Evolutionary conservation across 1,140 invertebrate species (phyloP), one percentile per base, ranked within the genome.

Genomic region (Leptinotarsa undecemlineata): DNA sequence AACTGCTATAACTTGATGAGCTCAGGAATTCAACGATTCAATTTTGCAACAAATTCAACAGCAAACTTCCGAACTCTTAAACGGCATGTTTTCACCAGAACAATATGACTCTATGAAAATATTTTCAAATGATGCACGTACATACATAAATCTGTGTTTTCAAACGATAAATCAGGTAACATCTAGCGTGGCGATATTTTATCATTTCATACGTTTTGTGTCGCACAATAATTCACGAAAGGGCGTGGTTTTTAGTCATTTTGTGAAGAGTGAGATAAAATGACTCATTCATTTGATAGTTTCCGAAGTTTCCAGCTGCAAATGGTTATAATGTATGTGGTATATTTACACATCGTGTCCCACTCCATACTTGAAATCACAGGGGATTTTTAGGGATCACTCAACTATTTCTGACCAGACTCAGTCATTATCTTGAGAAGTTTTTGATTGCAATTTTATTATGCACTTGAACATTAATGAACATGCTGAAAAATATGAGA

Each of bases 251-350:
- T 57, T n/a, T 19, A 57, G 51, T 19, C 51, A 19, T 57, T 57
- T 57, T 19, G 6, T 57, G 51, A 57, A 57, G 51, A 57, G 51
- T 57, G 51, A 57, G n/a, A 57, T 57, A 57, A 57, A 14, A 57
- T 57, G 51, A 57, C 51, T 57, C 51, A 57, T 57, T 57, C 51
- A 57, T 57, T n/a, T 57, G 51, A 19, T 57, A 57, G 51, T 57
- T 57, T 57, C 51, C 15, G 17, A 57, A 57, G 51, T 57, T 57
- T 57, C n/a, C n/a, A 57, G 51, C n/a, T n/a, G 51, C n/a, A 57
- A 2, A 15, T 15, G 51, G n/a, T 14, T 2, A 19, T 57, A 17
- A 57, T 57, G 1, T 15, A 57, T 57, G 51, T 8, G 11, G 8
- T 42, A 11, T 8, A 42, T 42, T 42, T 0, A 11, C 33, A 8